Base-by-base conservation (phyloP, 2,113 vertebrate species). In the Craseonycteris thonglongyai region DNA sequence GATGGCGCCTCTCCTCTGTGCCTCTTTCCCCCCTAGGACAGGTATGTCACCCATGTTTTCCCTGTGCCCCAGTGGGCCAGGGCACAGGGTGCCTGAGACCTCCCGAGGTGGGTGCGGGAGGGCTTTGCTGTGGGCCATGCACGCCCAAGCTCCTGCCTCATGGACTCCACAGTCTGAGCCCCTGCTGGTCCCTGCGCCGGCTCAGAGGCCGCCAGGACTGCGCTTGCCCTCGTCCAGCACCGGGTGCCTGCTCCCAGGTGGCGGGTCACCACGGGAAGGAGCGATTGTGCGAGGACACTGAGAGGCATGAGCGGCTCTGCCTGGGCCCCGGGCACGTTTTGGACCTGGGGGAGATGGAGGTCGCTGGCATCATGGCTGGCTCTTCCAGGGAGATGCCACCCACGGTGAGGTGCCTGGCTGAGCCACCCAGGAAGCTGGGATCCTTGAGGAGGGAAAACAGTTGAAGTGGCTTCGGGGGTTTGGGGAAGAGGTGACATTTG, bases 111-210 rank as follows among this genome's bases (percentile, higher is more conserved):
- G 26, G 33, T 28, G n/a, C 49, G 26, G 38, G 33, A 66, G 85
- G 38, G 21, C 59, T 14, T 68, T 24, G 14, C 51, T 33, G 0
- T 15, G 21, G 42, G 30, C 7, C 1, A 24, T 24, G 18, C 38
- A 2, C 1, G 1, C 8, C 40, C 40, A 3, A 2, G 8, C 9
- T 40, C 19, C 61, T 4, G 1, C 56, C 14, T 3, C 1, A 0
- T 28, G 65, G 38, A 3, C 54, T 19, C 24, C 9, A 0, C 0
- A 2, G 10, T 15, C 65, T 19, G 58, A 40, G 58, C 33, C 63
- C 22, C 83, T 7, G 33, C 63, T 12, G 14, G 21, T 49, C 65
- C 30, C 42, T 15, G 10, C 14, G 0, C 22, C 2, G 19, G 49
- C 45, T 1, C 63, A 26, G 51, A 15, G 61, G 12, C 28, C 63